Evolutionary conservation across 1,140 invertebrate genomes (phyloP).

Genomic region (Psilanteris sp.): DNA sequence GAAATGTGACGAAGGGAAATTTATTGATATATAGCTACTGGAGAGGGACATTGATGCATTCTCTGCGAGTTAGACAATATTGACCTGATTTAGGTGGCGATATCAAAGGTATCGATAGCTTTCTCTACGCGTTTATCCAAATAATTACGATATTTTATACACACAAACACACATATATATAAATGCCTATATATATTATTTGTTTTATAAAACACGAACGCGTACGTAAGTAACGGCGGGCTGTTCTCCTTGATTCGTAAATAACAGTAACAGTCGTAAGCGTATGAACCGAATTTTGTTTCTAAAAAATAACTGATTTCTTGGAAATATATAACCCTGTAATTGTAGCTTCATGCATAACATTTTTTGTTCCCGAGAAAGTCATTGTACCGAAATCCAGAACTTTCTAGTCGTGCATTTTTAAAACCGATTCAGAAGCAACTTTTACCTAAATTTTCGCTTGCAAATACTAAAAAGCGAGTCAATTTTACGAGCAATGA

Average conservation of each 20-base stretch:
- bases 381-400: conserved; percentile 28
- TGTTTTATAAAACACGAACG: conserved; percentile 12
- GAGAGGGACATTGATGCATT: conserved; percentile 36
- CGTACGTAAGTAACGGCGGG: conserved; percentile 13
- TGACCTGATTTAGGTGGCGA: conserved; percentile 30
- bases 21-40: conserved; percentile 42
- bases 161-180: conserved; percentile 3
- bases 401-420: conserved; percentile 44
- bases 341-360: conserved; percentile 39
- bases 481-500: conserved; percentile 28
- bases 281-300: conserved; percentile 41
- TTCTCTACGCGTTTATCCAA: conserved; percentile 37
- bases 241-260: no score
- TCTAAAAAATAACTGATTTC: conserved; percentile 24
- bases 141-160: conserved; percentile 25
- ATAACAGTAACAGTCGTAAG: no score
- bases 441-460: conserved; percentile 39
- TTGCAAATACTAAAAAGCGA: conserved; percentile 8
- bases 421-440: not conserved
- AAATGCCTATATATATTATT: no score
- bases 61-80: conserved; percentile 16
- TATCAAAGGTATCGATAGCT: conserved; percentile 5
- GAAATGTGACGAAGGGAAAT: conserved; percentile 51
- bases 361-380: conserved; percentile 27
- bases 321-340: conserved; percentile 20